Base-by-base conservation (phyloP, 2,888 invertebrate species). In the Pandemis heparana region DNA sequence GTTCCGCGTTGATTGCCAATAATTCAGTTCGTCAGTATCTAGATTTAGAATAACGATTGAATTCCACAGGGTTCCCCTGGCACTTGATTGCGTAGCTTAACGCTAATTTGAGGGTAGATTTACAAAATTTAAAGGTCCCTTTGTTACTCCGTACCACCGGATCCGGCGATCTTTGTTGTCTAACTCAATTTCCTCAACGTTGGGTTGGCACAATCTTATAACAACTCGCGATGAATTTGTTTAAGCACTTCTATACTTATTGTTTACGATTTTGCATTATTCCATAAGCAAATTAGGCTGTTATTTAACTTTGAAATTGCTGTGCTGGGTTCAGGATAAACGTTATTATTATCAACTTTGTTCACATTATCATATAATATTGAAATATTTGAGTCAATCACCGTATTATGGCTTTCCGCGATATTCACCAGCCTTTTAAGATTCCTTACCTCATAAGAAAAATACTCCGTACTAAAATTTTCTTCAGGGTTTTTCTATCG, bases 271-370 rank as follows among this genome's bases (percentile, higher is more conserved):
- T 46, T 46, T 60, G 46, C 38, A 60, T 61, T 60, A 38, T 60
- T n/a, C 46, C 38, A 2, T 70, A 63, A 63, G 63, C 51, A 70
- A 53, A 70, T 62, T 70, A 70, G 48, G 18, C 53, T 63, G 60
- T 68, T 60, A 38, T 60, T 60, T 60, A 60, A 60, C 60, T 60
- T 60, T 60, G 60, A 60, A 60, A 60, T 60, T 67, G 32, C 38
- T 60, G 9, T 63, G 7, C 46, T 32, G 32, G 60, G 38, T 14
- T 48, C 46, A 12, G 46, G 16, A 46, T 60, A 16, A 46, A 68
- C 16, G 43, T 67, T 67, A 67, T 46, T 67, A 67, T 67, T 67
- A 67, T 46, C 59, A 67, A 32, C 56, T 43, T 10, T 56, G 56
- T 53, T 1, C 0, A 23, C 18, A 67, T 23, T 59, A 41, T 41